Percentiles rank a stretch among this genome's conserved stretches.
Evolutionary conservation across 2,888 invertebrate species (phyloP).

Genomic region (Trichogramma evanescens): DNA sequence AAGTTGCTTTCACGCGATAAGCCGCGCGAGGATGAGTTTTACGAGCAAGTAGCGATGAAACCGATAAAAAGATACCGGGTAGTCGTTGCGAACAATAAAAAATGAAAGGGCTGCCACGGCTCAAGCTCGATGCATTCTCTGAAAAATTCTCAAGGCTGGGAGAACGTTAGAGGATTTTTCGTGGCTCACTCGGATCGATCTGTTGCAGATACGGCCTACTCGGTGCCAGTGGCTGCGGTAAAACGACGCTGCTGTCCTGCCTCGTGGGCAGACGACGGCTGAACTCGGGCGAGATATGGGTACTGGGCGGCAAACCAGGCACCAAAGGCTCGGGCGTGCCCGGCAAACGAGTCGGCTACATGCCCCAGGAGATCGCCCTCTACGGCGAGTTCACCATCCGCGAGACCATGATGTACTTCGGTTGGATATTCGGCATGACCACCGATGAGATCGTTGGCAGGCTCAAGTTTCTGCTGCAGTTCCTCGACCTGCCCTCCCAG

Average conservation of each 20-base stretch:
- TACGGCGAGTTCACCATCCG: constrained; percentile 89
- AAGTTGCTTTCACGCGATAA: no score
- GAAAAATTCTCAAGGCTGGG: background rate
- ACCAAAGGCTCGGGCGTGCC: constrained; percentile 85
- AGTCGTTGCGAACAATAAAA: no score
- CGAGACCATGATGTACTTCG: constrained; percentile 94
- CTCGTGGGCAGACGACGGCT: constrained; percentile 82
- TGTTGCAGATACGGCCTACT: constrained; percentile 77
- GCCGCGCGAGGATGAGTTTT: no score
- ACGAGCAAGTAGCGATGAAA: no score
- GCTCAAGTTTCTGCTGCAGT: constrained; percentile 78
- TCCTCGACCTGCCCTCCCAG: constrained; percentile 83
- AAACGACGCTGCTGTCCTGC: constrained; percentile 87
- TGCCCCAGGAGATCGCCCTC: constrained; percentile 89
- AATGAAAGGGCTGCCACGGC: no score
- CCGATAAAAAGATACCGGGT: no score
- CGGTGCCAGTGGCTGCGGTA: constrained; percentile 95
- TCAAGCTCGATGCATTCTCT: no score
- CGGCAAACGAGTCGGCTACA: constrained; percentile 91
- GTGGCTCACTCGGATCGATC: background rate
- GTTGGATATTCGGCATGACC: constrained; percentile 91
- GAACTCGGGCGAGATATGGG: constrained; percentile 82
- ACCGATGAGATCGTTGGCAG: constrained; percentile 73
- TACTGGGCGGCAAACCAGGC: constrained; percentile 84
- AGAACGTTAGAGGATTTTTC: background rate